A percentile compares a stretch with the other conserved stretches of the same genome.
phyloP scores from a whole-genome alignment of 1,140 invertebrate species.

The Polyergus mexicanus region DNA sequence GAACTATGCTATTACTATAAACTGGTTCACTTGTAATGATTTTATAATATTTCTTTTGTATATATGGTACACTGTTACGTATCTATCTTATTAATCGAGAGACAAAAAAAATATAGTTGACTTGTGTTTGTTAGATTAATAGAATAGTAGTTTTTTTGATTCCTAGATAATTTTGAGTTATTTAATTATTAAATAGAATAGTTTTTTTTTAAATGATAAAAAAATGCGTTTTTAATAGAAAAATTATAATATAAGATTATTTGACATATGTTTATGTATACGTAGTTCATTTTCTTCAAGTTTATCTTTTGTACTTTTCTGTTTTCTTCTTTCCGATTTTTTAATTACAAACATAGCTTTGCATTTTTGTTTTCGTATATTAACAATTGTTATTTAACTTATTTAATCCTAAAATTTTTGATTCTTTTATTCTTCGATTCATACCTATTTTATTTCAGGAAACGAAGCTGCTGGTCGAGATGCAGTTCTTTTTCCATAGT shows the following conservation, averaged over 20 bases:
- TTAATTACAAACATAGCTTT: neutral
- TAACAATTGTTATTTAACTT: neutral
- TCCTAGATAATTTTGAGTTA: neutral
- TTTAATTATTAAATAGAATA: neutral
- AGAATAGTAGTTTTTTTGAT: neutral
- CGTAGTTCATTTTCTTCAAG: neutral
- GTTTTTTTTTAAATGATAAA: neutral
- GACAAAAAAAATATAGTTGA: neutral
- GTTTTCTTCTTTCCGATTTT: neutral
- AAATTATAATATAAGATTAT: neutral
- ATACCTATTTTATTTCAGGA: constrained; percentile 46
- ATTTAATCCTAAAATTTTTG: neutral
- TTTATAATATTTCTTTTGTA: constrained; percentile 12
- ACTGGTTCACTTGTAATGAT: constrained; percentile 1
- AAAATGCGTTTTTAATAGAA: neutral
- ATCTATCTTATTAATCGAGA: neutral
- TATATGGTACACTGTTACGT: neutral
- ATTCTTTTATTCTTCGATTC: neutral
- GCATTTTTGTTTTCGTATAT: neutral
- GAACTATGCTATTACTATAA: neutral
- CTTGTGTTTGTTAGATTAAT: neutral
- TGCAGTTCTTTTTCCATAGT: constrained; percentile 59
- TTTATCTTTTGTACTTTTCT: neutral
- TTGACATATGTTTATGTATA: neutral
- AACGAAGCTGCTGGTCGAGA: constrained; percentile 60